Percentiles rank a stretch among this genome's conserved stretches.
Conservation (phyloP, 1,140 invertebrate genomes). For the Portunus trituberculatus region DNA sequence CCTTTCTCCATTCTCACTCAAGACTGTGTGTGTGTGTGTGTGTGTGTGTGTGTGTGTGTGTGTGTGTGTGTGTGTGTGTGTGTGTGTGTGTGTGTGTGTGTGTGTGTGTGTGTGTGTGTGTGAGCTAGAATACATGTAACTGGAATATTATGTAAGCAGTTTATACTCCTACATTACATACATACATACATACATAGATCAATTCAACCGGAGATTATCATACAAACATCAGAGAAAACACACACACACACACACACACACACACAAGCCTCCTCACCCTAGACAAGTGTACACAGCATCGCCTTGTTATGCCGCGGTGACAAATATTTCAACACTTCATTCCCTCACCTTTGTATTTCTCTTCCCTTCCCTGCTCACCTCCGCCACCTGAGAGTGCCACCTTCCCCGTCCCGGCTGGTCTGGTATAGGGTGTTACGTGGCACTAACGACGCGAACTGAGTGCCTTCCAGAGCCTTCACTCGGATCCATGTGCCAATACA, state of each 20-base stretch:
- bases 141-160: neutral
- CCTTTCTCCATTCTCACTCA: neutral
- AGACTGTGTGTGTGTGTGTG: too few species aligned
- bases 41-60: too few species aligned
- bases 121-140: neutral
- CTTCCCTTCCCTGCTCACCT: too few species aligned
- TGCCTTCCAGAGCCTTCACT: too few species aligned
- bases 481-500: too few species aligned
- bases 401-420: too few species aligned
- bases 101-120: neutral
- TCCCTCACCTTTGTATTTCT: neutral
- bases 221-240: neutral
- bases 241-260: constrained; percentile 6
- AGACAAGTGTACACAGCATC: neutral
- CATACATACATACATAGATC: neutral
- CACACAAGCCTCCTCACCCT: neutral
- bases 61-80: neutral
- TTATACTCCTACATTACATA: neutral
- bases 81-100: constrained; percentile 37
- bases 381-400: too few species aligned
- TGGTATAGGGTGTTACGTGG: too few species aligned
- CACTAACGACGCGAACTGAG: too few species aligned
- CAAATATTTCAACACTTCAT: neutral
- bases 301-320: neutral
- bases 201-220: neutral